phyloP scores from a whole-genome alignment of 1,140 invertebrate species.

The Hylaeus volcanicus region DNA sequence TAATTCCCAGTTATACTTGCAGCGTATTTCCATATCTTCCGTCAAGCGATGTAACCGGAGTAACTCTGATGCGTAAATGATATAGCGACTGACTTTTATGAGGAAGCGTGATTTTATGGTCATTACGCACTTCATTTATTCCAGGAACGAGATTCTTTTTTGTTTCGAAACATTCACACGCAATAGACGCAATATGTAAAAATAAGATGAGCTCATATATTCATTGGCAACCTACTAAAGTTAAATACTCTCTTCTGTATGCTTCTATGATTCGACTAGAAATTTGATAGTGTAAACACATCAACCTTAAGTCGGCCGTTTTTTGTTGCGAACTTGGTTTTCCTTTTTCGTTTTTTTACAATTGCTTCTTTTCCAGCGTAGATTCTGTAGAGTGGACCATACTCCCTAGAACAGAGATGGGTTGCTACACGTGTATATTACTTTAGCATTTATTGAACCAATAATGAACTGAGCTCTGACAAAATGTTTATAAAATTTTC shows the following conservation, averaged over 20 bases:
- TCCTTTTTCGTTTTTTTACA: slow-evolving; percentile 21
- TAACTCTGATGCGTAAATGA: slow-evolving; percentile 6
- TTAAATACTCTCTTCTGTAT: slow-evolving; percentile 19
- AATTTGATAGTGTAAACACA: slow-evolving; percentile 53
- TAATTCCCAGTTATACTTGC: slow-evolving; percentile 54
- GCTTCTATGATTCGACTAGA: slow-evolving; percentile 65
- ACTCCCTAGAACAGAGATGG: slow-evolving; percentile 50
- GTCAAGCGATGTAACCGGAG: neutral
- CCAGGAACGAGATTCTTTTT: slow-evolving; percentile 52
- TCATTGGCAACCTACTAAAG: slow-evolving; percentile 19
- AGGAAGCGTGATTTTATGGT: slow-evolving; percentile 39
- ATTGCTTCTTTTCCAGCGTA: slow-evolving; percentile 57
- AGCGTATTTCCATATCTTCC: slow-evolving; percentile 61
- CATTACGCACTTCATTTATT: slow-evolving; percentile 56
- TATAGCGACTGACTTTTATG: neutral
- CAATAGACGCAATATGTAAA: slow-evolving; percentile 13
- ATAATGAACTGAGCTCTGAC: slow-evolving; percentile 42
- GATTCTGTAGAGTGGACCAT: slow-evolving; percentile 55
- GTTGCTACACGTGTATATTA: neutral
- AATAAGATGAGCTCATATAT: slow-evolving; percentile 25
- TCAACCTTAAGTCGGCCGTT: slow-evolving; percentile 39
- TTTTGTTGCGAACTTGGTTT: neutral
- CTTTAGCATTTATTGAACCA: slow-evolving; percentile 10
- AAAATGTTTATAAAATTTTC: neutral
- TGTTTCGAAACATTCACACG: slow-evolving; percentile 40